Percentiles rank a stretch among this genome's conserved stretches.
Evolutionary conservation across 2,797 vertebrate species (phyloP).

Genomic region (Silurus aristotelis): DNA sequence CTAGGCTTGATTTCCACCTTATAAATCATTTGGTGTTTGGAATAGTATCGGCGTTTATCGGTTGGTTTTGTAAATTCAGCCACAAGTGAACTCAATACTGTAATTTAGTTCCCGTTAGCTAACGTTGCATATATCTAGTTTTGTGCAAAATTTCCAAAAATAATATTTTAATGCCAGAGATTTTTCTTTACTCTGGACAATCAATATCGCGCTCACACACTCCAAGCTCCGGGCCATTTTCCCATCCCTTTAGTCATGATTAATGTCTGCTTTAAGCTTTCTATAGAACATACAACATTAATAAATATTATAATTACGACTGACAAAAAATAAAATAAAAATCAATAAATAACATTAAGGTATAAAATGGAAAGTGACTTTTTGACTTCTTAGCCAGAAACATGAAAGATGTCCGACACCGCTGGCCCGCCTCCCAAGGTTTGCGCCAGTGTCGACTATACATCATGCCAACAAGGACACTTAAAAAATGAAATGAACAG

Average conservation of each 20-base stretch:
- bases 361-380: conserved; percentile 42
- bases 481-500: conserved; percentile 26
- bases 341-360: conserved; percentile 55
- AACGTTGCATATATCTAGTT: background rate
- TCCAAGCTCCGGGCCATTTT: background rate
- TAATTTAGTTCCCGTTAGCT: background rate
- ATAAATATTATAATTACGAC: conserved; percentile 41
- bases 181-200: background rate
- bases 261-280: conserved; percentile 8
- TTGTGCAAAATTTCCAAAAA: background rate
- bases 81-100: background rate
- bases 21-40: conserved; percentile 5
- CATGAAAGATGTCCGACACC: background rate
- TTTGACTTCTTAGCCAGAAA: conserved; percentile 8
- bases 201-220: background rate
- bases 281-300: conserved; percentile 17
- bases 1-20: background rate
- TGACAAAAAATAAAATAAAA: background rate
- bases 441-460: background rate
- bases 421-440: conserved; percentile 4
- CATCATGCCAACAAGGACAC: conserved; percentile 30
- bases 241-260: background rate
- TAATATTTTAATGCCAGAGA: background rate
- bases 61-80: background rate
- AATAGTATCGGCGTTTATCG: background rate